Evolutionary conservation across 1,140 invertebrate genomes (phyloP).

Genomic region (Diorhabda elongata): DNA sequence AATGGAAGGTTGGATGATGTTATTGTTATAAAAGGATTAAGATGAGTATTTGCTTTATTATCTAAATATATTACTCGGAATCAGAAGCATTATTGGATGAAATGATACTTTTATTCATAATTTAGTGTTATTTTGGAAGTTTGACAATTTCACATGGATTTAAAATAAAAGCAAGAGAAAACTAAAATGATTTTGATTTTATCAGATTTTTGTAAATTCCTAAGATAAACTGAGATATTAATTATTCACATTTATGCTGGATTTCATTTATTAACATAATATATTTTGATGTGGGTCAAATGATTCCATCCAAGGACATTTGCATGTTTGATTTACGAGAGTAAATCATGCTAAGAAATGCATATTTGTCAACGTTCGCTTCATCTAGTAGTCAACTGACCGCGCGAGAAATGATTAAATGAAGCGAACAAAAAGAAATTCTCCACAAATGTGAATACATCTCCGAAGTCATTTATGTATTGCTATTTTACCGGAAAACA

Average conservation of each 20-base stretch:
- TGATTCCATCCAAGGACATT: conserved; percentile 16
- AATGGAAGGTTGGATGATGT: neutral
- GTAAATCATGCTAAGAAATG: conserved; percentile 29
- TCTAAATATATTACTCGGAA: neutral
- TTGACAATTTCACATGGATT: too few species aligned
- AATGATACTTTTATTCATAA: neutral
- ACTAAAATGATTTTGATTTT: too few species aligned
- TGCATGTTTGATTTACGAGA: conserved; percentile 32
- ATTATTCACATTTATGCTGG: too few species aligned
- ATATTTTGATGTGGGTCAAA: too few species aligned
- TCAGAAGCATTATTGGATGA: neutral
- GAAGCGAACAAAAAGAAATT: conserved; percentile 41
- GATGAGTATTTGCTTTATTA: neutral
- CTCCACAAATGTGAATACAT: conserved; percentile 45
- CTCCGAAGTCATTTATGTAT: conserved; percentile 43
- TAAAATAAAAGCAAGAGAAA: too few species aligned
- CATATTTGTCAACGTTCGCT: conserved; percentile 40
- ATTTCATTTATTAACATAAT: too few species aligned
- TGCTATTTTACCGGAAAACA: conserved; percentile 35
- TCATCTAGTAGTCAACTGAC: conserved; percentile 46
- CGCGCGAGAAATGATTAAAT: conserved; percentile 37
- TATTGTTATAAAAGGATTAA: conserved; percentile 3
- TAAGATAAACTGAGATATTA: too few species aligned
- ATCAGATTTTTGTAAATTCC: too few species aligned
- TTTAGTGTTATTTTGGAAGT: too few species aligned